phyloP scores from a whole-genome alignment of 2,888 invertebrate genomes.

The Encarsia formosa region DNA sequence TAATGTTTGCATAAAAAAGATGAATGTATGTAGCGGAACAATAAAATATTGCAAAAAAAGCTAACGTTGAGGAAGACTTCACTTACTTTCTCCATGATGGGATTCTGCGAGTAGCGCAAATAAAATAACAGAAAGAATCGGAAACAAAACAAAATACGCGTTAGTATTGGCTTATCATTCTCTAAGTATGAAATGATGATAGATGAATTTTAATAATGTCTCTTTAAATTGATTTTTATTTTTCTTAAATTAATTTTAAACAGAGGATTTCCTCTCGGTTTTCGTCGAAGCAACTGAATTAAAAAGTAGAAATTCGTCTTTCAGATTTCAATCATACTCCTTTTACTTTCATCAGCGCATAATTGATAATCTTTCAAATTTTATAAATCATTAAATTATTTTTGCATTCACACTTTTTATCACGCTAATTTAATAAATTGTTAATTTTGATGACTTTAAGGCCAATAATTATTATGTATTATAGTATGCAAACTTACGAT shows the following conservation, averaged over 20 bases:
- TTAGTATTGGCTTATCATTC: slow-evolving; percentile 41
- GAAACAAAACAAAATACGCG: slow-evolving; percentile 52
- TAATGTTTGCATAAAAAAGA: slow-evolving; percentile 10
- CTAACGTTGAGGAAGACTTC: slow-evolving; percentile 33
- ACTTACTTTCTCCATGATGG: slow-evolving; percentile 97
- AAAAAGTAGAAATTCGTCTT: slow-evolving; percentile 3
- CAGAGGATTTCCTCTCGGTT: slow-evolving; percentile 16
- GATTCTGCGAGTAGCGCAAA: slow-evolving; percentile 67
- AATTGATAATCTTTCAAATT: not conserved
- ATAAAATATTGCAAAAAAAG: slow-evolving; percentile 20
- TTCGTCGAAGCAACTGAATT: slow-evolving; percentile 21
- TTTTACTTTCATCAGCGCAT: slow-evolving; percentile 12
- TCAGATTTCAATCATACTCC: not conserved
- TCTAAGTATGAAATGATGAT: slow-evolving; percentile 19
- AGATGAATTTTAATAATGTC: slow-evolving; percentile 18
- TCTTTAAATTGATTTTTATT: slow-evolving; percentile 6
- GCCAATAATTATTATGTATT: slow-evolving; percentile 51
- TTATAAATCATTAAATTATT: not conserved
- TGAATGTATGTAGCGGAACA: slow-evolving; percentile 13
- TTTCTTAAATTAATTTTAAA: slow-evolving; percentile 3
- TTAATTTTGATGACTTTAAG: not conserved
- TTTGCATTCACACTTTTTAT: not conserved
- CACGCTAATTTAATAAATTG: too few relatives aligned
- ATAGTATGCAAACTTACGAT: slow-evolving; percentile 44
- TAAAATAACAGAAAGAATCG: slow-evolving; percentile 52